Evolutionary conservation across 1,140 invertebrate genomes (phyloP).

Genomic region (Temnothorax longispinosus): DNA sequence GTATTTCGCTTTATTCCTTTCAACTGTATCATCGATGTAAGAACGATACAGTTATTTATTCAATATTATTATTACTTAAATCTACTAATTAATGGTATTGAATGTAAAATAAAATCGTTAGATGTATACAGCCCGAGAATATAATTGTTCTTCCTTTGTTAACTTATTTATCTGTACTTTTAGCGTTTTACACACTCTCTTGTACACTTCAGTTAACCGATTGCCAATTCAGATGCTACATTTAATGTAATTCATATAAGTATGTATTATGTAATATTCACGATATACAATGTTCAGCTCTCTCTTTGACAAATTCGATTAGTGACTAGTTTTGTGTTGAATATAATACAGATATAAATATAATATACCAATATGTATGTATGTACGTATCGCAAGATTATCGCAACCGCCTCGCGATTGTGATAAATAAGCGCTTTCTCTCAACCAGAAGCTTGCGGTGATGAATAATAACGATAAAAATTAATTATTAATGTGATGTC

Average conservation of each 20-base stretch:
- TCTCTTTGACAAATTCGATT: slow-evolving; percentile 34
- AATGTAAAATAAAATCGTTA: slow-evolving; percentile 61
- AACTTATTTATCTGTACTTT: slow-evolving; percentile 34
- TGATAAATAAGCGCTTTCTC: slow-evolving; percentile 74
- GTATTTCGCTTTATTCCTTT: neutral
- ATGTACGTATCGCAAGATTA: slow-evolving; percentile 60
- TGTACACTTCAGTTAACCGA: neutral
- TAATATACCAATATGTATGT: slow-evolving; percentile 52
- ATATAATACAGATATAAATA: slow-evolving; percentile 51
- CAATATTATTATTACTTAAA: slow-evolving; percentile 12
- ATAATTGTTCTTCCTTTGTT: slow-evolving; percentile 29
- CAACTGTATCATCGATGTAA: neutral
- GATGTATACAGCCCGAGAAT: slow-evolving; percentile 10
- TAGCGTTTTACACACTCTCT: neutral
- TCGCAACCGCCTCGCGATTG: slow-evolving; percentile 37
- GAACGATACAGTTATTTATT: slow-evolving; percentile 45
- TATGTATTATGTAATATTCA: slow-evolving; percentile 16
- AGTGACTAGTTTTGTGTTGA: slow-evolving; percentile 48
- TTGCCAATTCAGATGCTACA: neutral
- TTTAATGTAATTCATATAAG: slow-evolving; percentile 19
- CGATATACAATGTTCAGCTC: slow-evolving; percentile 19
- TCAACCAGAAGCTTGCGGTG: slow-evolving; percentile 77
- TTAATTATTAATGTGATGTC: slow-evolving; percentile 77
- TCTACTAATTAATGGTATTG: slow-evolving; percentile 25
- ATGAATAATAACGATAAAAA: slow-evolving; percentile 64